Conservation (phyloP, 2,888 invertebrate species). For the Oxycera nigricornis region DNA sequence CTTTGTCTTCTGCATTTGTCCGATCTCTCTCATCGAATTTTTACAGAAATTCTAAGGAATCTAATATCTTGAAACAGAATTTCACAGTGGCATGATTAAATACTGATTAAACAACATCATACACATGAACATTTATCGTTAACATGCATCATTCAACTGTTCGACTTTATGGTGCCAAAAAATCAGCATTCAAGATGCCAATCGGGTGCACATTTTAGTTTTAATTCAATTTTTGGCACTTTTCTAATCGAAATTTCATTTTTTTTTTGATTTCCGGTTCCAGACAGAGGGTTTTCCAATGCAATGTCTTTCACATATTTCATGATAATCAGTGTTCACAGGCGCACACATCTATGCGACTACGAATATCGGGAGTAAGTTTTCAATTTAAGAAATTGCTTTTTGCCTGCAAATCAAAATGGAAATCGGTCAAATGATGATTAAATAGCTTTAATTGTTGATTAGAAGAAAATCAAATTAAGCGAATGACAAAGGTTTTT, state of each 20-base stretch:
- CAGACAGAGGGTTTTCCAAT: background rate
- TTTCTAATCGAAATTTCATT: background rate
- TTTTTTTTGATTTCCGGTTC: background rate
- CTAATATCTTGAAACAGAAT: background rate
- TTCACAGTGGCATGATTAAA: constrained; percentile 31
- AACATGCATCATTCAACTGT: constrained; percentile 4
- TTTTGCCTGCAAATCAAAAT: background rate
- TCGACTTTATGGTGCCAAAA: constrained; percentile 18
- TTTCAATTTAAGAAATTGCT: constrained; percentile 22
- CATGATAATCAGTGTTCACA: background rate
- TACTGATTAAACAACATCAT: constrained; percentile 19
- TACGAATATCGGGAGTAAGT: background rate
- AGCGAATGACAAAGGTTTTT: background rate
- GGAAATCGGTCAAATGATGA: constrained; percentile 8
- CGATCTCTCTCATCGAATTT: too few relatives aligned
- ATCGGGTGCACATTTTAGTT: constrained; percentile 6
- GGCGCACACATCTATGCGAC: background rate
- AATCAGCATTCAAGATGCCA: constrained; percentile 8
- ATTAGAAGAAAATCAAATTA: constrained; percentile 21
- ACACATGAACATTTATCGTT: background rate
- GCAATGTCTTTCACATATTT: background rate
- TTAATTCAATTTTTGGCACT: constrained; percentile 22
- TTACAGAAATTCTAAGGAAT: too few relatives aligned
- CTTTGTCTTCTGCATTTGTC: too few relatives aligned
- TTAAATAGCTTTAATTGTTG: background rate